These are phyloP conservation scores for Lynx canadensis DNA, from an alignment of 2,113 vertebrate species.

Conservation along the genomic window DNA sequence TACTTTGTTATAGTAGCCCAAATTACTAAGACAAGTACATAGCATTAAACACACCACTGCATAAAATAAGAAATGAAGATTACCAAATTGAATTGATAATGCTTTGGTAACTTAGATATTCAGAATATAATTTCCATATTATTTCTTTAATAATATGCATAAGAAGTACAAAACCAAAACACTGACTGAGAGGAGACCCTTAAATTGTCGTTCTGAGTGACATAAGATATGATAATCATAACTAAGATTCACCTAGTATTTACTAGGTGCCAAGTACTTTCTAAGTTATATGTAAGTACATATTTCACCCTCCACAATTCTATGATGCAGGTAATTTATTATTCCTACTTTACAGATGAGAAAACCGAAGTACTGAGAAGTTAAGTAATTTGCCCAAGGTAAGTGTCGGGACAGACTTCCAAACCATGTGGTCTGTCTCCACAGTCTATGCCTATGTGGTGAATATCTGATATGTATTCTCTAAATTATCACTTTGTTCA, in stretches of 20 bases:
- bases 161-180: constrained; percentile 25
- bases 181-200: background rate
- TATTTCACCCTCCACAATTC: background rate
- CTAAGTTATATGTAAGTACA: background rate
- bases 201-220: background rate
- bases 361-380: background rate
- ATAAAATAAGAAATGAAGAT: constrained; percentile 41
- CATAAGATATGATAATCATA: background rate
- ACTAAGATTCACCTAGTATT: background rate
- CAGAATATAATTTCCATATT: constrained; percentile 4
- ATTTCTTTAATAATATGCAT: background rate
- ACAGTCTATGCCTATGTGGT: background rate
- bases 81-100: background rate
- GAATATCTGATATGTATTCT: background rate
- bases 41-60: background rate
- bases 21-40: background rate
- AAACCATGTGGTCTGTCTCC: background rate
- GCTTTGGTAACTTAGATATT: background rate
- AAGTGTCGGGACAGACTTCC: background rate
- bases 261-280: background rate
- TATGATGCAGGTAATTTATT: background rate
- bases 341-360: background rate
- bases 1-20: background rate
- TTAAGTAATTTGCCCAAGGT: background rate
- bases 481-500: background rate